Conservation (phyloP, 2,113 vertebrate genomes). For the Ginglymostoma cirratum region DNA sequence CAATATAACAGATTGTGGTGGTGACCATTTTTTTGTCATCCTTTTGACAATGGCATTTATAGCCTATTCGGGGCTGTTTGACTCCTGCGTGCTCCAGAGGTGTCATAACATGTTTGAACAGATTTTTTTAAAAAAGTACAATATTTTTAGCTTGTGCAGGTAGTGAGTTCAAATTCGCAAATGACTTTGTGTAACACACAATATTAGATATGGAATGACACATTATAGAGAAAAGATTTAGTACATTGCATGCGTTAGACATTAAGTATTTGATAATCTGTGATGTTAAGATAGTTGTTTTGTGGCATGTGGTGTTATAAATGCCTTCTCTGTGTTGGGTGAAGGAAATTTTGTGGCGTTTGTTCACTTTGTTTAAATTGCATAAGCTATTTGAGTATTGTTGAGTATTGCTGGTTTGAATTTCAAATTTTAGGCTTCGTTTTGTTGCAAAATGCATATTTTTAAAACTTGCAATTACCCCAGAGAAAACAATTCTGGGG, state of each 20-base stretch:
- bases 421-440: neutral
- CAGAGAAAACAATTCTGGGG: neutral
- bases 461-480: neutral
- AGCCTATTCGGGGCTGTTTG: too few relatives aligned
- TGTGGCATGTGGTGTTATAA: too few relatives aligned
- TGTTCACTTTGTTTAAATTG: neutral
- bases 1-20: neutral
- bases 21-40: neutral
- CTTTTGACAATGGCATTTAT: neutral
- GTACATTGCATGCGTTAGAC: neutral
- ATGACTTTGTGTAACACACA: neutral
- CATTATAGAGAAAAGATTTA: neutral
- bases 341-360: neutral
- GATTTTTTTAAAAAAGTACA: too few relatives aligned
- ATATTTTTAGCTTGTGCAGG: too few relatives aligned
- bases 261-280: neutral
- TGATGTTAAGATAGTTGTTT: neutral
- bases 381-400: neutral
- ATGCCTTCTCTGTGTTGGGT: neutral
- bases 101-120: too few relatives aligned
- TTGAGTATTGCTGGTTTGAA: neutral
- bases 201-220: neutral
- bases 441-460: neutral
- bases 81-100: too few relatives aligned
- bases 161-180: too few relatives aligned